Conservation (phyloP, 1,140 invertebrate species). For the Nebria ingens region DNA sequence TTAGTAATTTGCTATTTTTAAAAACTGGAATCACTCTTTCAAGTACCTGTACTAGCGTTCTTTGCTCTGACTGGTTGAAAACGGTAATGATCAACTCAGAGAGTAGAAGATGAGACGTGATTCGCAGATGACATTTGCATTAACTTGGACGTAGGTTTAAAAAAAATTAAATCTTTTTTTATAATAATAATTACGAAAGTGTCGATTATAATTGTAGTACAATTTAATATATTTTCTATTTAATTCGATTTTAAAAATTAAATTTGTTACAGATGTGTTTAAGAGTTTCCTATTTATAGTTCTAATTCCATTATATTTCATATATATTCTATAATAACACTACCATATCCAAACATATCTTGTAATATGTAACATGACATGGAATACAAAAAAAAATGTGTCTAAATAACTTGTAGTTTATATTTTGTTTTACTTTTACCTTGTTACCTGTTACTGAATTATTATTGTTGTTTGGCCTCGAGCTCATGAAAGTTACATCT, state of each 20-base stretch:
- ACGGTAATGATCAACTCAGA: too few species aligned
- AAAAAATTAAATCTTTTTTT: too few species aligned
- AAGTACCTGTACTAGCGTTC: too few species aligned
- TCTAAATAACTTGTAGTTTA: not conserved
- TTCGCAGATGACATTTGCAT: too few species aligned
- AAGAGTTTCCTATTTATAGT: conserved; percentile 2
- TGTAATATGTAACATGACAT: conserved; percentile 4
- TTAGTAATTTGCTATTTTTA: too few species aligned
- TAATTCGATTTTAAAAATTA: not conserved
- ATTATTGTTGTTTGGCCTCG: too few species aligned
- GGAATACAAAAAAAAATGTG: conserved; percentile 1
- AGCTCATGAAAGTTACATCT: too few species aligned
- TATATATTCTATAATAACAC: conserved; percentile 2
- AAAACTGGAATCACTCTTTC: too few species aligned
- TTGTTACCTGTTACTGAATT: not conserved
- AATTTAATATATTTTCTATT: not conserved
- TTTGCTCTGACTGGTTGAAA: too few species aligned
- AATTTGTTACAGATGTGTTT: not conserved
- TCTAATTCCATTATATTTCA: conserved; percentile 3
- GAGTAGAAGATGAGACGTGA: too few species aligned
- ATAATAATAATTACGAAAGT: too few species aligned
- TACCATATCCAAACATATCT: conserved; percentile 6
- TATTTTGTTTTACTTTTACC: not conserved
- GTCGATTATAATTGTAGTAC: not conserved
- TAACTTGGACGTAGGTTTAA: too few species aligned